A percentile compares a stretch with the other conserved stretches of the same genome.
phyloP scores from a whole-genome alignment of 1,140 invertebrate species.

The Nebria ingens region DNA sequence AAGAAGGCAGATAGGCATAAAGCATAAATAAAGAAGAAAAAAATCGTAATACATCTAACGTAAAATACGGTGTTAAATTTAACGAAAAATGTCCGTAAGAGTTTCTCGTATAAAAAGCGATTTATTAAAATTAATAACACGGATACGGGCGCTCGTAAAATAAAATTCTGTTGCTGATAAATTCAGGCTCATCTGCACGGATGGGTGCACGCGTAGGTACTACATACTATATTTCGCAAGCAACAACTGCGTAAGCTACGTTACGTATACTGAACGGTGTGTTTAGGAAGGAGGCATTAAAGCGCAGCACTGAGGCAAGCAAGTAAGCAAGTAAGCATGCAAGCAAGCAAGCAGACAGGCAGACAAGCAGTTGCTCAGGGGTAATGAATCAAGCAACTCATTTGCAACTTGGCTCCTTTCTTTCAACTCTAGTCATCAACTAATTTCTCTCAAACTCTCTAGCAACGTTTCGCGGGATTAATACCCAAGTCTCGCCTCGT shows the following conservation, averaged over 20 bases:
- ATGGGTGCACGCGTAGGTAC: background rate
- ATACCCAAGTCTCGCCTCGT: slow-evolving; percentile 23
- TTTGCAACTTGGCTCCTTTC: slow-evolving; percentile 30
- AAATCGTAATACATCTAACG: background rate
- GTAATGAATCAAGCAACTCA: slow-evolving; percentile 31
- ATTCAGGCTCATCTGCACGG: background rate
- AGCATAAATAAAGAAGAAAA: too few species aligned
- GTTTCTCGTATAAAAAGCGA: background rate
- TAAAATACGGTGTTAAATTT: background rate
- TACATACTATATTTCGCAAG: background rate
- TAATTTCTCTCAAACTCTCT: slow-evolving; percentile 26
- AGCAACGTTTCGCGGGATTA: slow-evolving; percentile 27
- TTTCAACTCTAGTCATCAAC: slow-evolving; percentile 29
- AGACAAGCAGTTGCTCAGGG: slow-evolving; percentile 10
- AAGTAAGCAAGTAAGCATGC: background rate
- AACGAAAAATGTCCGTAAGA: background rate
- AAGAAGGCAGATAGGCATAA: too few species aligned
- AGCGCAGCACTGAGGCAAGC: background rate
- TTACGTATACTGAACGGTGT: slow-evolving; percentile 8
- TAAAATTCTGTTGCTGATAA: slow-evolving; percentile 3
- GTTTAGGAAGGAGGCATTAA: background rate
- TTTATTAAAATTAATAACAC: slow-evolving; percentile 10
- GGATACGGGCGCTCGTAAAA: slow-evolving; percentile 7
- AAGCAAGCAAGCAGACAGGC: background rate
- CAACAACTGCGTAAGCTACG: background rate